phyloP scores from a whole-genome alignment of 2,113 vertebrate species.

The Enhydra lutris region DNA sequence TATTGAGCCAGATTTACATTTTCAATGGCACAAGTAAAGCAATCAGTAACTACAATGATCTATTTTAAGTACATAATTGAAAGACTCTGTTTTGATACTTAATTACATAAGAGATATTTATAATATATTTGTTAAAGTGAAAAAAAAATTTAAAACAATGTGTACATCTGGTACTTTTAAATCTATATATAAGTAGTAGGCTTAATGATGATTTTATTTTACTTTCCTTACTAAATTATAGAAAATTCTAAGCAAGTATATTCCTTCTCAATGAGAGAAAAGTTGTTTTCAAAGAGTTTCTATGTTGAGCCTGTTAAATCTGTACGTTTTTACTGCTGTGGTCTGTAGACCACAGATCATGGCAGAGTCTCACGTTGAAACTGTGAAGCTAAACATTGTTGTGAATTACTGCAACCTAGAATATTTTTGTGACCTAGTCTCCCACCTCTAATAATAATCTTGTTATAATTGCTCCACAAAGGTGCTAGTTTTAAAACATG shows the following conservation, averaged over 20 bases:
- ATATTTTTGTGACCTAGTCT: conserved; percentile 53
- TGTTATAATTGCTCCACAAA: conserved; percentile 39
- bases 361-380: conserved; percentile 34
- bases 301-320: background rate
- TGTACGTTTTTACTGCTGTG: background rate
- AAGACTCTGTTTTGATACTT: background rate
- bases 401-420: conserved; percentile 38
- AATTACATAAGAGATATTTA: background rate
- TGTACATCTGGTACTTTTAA: background rate
- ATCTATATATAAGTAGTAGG: background rate
- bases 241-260: background rate
- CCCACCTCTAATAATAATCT: conserved; percentile 58
- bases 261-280: background rate
- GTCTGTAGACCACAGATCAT: background rate
- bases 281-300: background rate
- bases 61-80: background rate
- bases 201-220: background rate
- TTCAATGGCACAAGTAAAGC: background rate
- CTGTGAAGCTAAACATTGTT: conserved; percentile 47
- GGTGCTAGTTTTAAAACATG: conserved; percentile 28
- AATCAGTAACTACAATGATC: background rate
- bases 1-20: background rate
- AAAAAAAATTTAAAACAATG: background rate
- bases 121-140: background rate
- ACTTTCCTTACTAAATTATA: background rate